Conservation (phyloP, 2,888 invertebrate species). For the Crossocerus cetratus region DNA sequence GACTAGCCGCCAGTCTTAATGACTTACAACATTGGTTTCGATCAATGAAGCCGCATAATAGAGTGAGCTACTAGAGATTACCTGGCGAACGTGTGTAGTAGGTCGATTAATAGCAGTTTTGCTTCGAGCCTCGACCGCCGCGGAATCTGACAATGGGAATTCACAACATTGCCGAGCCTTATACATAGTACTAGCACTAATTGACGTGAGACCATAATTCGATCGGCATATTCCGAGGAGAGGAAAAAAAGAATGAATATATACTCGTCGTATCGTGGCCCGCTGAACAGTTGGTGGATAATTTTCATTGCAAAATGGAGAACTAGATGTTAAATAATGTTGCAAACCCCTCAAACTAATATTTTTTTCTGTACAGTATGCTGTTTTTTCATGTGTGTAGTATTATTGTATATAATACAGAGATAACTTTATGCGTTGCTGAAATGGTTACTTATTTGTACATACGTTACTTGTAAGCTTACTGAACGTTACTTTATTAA, state of each 20-base stretch:
- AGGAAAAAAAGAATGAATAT: slow-evolving; percentile 2
- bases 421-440: slow-evolving; percentile 44
- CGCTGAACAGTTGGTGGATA: slow-evolving; percentile 54
- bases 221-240: slow-evolving; percentile 33
- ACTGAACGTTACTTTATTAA: slow-evolving; percentile 43
- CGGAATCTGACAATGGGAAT: slow-evolving; percentile 27
- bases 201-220: slow-evolving; percentile 57
- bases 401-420: slow-evolving; percentile 50
- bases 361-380: slow-evolving; percentile 43
- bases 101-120: slow-evolving; percentile 18
- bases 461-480: slow-evolving; percentile 57
- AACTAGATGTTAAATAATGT: slow-evolving; percentile 42
- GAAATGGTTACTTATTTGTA: slow-evolving; percentile 58
- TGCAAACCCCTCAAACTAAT: slow-evolving; percentile 51
- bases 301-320: slow-evolving; percentile 26
- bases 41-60: not conserved
- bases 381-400: slow-evolving; percentile 40
- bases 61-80: no score
- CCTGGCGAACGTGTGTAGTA: not conserved
- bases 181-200: slow-evolving; percentile 17
- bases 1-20: no score
- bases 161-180: slow-evolving; percentile 24
- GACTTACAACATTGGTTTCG: no score
- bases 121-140: slow-evolving; percentile 50
- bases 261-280: slow-evolving; percentile 57